Evolutionary conservation across 2,113 vertebrate species (phyloP).

Genomic region (Aepyceros melampus): DNA sequence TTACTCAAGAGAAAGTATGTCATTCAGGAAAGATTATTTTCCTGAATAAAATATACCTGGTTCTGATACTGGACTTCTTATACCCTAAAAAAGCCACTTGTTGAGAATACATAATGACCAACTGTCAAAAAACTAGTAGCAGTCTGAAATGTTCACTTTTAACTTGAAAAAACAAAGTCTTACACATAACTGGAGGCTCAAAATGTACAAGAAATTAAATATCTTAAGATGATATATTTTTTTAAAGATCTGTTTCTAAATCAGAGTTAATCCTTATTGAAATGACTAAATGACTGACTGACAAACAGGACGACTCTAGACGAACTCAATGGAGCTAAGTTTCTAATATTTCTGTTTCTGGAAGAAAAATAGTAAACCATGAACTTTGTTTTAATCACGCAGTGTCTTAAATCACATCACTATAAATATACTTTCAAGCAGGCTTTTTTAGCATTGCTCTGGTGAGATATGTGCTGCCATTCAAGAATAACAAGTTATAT

Average conservation of each 20-base stretch:
- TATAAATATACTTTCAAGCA: neutral
- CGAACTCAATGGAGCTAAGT: constrained; percentile 1
- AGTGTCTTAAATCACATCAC: neutral
- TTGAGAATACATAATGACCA: neutral
- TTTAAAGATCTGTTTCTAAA: neutral
- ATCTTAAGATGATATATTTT: neutral
- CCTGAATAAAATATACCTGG: constrained; percentile 34
- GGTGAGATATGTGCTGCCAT: neutral
- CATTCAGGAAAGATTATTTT: constrained; percentile 38
- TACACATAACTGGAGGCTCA: neutral
- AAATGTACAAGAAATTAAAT: constrained; percentile 28
- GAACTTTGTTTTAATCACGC: neutral
- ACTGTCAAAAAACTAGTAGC: neutral
- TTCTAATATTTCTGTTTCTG: neutral
- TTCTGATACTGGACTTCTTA: neutral
- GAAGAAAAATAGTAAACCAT: neutral
- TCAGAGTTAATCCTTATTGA: neutral
- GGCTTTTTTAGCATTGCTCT: neutral
- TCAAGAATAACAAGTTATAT: neutral
- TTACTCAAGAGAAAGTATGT: neutral
- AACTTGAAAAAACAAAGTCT: constrained; percentile 3
- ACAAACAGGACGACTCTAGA: neutral
- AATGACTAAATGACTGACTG: neutral
- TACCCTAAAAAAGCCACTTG: constrained; percentile 13
- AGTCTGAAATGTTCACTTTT: neutral